Percentiles rank a stretch among this genome's conserved stretches.
phyloP scores from a whole-genome alignment of 2,888 invertebrate genomes.

The Hemistola chrysoprasaria region DNA sequence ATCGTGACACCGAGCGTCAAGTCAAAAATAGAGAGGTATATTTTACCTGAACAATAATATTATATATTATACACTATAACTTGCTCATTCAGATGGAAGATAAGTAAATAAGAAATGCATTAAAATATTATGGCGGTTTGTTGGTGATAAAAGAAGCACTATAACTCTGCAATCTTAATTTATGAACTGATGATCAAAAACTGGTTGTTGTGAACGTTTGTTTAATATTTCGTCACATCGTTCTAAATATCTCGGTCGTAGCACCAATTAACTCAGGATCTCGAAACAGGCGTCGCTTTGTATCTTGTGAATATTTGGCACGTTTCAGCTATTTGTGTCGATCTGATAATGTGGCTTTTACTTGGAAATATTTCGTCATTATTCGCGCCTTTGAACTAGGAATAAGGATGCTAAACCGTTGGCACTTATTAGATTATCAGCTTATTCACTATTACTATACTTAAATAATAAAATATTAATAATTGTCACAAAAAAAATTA shows the following conservation, averaged over 20 bases:
- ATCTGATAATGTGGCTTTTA: conserved; percentile 48
- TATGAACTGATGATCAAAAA: conserved; percentile 15
- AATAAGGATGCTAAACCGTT: no score
- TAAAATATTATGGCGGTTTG: no score
- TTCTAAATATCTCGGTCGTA: conserved; percentile 50
- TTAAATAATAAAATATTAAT: no score
- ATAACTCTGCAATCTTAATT: conserved; percentile 12
- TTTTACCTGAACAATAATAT: neutral
- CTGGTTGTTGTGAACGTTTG: conserved; percentile 33
- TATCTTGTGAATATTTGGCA: conserved; percentile 62
- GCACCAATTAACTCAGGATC: conserved; percentile 59
- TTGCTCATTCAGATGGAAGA: no score
- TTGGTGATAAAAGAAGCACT: no score
- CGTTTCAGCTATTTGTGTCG: conserved; percentile 57
- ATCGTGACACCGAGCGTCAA: conserved; percentile 18
- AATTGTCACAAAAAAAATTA: no score
- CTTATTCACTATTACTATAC: no score
- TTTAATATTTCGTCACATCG: conserved; percentile 37
- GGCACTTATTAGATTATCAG: no score
- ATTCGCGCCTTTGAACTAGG: neutral
- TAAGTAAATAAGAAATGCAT: no score
- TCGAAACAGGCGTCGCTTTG: conserved; percentile 57
- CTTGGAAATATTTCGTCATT: conserved; percentile 20
- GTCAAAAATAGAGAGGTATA: conserved; percentile 6
- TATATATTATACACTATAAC: no score